phyloP scores from a whole-genome alignment of 2,113 vertebrate genomes.

The Peromyscus maniculatus region DNA sequence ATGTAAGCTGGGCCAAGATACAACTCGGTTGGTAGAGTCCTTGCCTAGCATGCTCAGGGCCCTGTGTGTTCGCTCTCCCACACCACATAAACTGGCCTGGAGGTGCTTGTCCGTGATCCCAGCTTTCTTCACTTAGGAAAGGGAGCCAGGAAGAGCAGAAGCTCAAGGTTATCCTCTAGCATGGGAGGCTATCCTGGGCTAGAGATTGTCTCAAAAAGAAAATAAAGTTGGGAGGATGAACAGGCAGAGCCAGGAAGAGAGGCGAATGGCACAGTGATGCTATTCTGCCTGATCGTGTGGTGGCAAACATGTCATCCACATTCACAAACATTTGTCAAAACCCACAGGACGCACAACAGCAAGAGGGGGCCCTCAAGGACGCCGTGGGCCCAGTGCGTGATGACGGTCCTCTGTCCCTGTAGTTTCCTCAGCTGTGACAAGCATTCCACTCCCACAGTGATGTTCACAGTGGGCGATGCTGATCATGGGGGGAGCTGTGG shows the following conservation, averaged over 20 bases:
- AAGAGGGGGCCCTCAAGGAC: not conserved
- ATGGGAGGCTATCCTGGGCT: not conserved
- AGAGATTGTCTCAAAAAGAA: not conserved
- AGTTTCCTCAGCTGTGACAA: not conserved
- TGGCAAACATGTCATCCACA: fast-evolving
- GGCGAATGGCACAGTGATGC: not conserved
- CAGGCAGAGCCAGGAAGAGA: not conserved
- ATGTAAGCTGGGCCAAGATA: fast-evolving
- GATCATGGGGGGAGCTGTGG: too few species aligned
- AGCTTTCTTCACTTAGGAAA: not conserved
- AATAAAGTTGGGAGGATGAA: not conserved
- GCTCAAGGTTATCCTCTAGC: not conserved
- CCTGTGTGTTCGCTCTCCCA: not conserved
- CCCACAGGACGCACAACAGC: not conserved
- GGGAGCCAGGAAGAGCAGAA: not conserved
- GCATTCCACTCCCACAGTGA: not conserved
- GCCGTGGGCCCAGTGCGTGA: not conserved
- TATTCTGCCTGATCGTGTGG: fast-evolving
- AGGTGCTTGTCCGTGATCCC: not conserved
- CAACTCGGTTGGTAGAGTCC: not conserved
- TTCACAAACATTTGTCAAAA: not conserved
- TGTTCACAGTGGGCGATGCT: not conserved
- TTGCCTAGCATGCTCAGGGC: not conserved
- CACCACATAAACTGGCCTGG: not conserved
- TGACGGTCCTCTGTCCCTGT: fast-evolving